phyloP scores from a whole-genome alignment of 2,797 vertebrate genomes.

The Cottoperca gobio region DNA sequence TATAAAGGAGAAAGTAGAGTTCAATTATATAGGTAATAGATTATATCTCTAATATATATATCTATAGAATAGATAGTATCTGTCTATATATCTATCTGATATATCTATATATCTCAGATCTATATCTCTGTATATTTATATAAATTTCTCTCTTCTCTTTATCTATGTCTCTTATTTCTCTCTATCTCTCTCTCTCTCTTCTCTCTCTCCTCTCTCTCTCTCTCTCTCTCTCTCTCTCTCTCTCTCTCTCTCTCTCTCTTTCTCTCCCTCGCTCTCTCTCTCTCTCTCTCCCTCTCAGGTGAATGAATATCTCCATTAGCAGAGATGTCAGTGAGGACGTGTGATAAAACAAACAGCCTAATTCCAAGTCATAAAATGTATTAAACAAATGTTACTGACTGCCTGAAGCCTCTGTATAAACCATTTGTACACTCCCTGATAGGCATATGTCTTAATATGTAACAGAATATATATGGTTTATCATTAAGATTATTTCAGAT shows the following conservation, averaged over 20 bases:
- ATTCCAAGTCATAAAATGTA: conserved; percentile 31
- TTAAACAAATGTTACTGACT: conserved; percentile 1
- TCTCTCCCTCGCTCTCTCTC: conserved; percentile 29
- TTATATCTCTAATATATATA: too few species aligned
- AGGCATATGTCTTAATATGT: neutral
- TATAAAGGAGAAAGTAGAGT: too few species aligned
- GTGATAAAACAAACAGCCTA: conserved; percentile 13
- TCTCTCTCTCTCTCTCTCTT: conserved; percentile 12
- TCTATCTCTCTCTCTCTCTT: neutral
- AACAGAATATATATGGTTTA: neutral
- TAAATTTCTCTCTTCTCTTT: conserved; percentile 23
- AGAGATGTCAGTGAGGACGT: conserved; percentile 8
- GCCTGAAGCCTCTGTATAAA: neutral
- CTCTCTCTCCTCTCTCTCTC: neutral
- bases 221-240: neutral
- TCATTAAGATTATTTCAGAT: too few species aligned
- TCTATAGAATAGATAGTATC: too few species aligned
- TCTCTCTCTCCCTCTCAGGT: conserved; percentile 21
- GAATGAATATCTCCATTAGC: conserved; percentile 52
- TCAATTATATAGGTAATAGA: too few species aligned
- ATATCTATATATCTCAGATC: too few species aligned
- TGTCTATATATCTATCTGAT: too few species aligned
- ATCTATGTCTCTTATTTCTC: conserved; percentile 13
- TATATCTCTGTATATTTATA: too few species aligned
- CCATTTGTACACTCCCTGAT: neutral